phyloP scores from a whole-genome alignment of 2,888 invertebrate genomes.

The Cheiracanthium punctorium region DNA sequence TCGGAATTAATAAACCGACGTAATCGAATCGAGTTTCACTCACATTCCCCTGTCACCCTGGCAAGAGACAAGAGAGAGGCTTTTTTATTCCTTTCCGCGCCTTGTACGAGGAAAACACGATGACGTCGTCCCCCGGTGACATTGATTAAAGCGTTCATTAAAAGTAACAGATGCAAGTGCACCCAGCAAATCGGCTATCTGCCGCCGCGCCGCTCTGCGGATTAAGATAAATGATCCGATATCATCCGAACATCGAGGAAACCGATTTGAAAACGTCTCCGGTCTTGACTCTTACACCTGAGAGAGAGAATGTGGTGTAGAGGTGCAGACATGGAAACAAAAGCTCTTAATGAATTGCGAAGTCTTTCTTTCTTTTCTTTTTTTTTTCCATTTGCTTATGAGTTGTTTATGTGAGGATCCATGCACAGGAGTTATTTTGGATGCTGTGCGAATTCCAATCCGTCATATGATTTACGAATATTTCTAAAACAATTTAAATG shows the following conservation, averaged over 20 bases:
- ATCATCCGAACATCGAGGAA: neutral
- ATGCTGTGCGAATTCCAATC: no score
- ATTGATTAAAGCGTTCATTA: slow-evolving; percentile 4
- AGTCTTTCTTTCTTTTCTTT: no score
- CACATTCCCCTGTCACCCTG: neutral
- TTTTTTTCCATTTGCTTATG: no score
- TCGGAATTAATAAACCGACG: neutral
- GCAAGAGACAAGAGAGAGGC: no score
- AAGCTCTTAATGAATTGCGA: no score
- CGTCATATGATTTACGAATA: no score
- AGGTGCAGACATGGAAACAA: no score
- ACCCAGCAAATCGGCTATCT: neutral
- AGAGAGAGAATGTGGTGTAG: no score
- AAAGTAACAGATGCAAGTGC: neutral
- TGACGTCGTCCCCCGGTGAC: neutral
- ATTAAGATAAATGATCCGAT: neutral
- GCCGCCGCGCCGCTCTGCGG: neutral
- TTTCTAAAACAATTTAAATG: no score
- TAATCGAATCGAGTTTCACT: neutral
- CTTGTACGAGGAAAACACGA: neutral
- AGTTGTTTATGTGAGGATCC: no score
- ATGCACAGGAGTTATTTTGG: no score
- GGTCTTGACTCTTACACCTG: neutral
- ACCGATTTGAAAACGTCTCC: neutral
- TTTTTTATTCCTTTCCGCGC: no score